Conservation (phyloP, 1,140 invertebrate genomes). For the Araneus ventricosus region DNA sequence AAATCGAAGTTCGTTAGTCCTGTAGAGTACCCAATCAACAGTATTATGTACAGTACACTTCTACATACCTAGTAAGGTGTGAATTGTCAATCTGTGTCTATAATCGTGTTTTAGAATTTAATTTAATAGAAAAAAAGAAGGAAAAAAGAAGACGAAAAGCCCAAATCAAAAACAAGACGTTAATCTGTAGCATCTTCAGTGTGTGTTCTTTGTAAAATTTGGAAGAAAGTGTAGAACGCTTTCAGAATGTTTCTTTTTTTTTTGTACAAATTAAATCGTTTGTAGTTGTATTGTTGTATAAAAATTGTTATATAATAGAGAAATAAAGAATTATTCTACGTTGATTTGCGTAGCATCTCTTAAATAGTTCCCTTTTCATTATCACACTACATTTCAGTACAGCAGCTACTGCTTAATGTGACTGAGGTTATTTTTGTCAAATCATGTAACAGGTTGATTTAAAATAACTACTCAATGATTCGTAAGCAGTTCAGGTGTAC, state of each 20-base stretch:
- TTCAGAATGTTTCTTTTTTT: background rate
- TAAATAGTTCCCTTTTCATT: background rate
- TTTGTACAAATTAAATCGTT: slow-evolving; percentile 45
- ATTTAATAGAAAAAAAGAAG: background rate
- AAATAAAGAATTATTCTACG: slow-evolving; percentile 35
- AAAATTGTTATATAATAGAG: slow-evolving; percentile 44
- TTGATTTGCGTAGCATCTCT: background rate
- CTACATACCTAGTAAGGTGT: background rate
- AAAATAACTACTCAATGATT: too few species aligned
- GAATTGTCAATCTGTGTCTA: background rate
- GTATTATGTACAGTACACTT: slow-evolving; percentile 20
- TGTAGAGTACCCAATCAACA: slow-evolving; percentile 17
- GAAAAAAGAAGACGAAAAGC: slow-evolving; percentile 11
- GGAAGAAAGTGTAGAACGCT: slow-evolving; percentile 1
- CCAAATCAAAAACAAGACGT: background rate
- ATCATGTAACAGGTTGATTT: too few species aligned
- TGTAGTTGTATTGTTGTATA: slow-evolving; percentile 31
- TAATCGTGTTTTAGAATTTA: slow-evolving; percentile 11
- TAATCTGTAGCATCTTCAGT: background rate
- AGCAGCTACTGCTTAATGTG: too few species aligned
- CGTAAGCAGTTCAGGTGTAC: too few species aligned
- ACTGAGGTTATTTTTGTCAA: too few species aligned
- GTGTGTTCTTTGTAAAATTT: slow-evolving; percentile 2
- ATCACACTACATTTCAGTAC: too few species aligned
- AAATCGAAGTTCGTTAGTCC: background rate